Conservation (phyloP, 1,140 invertebrate genomes). For the Anastatus disparis region DNA sequence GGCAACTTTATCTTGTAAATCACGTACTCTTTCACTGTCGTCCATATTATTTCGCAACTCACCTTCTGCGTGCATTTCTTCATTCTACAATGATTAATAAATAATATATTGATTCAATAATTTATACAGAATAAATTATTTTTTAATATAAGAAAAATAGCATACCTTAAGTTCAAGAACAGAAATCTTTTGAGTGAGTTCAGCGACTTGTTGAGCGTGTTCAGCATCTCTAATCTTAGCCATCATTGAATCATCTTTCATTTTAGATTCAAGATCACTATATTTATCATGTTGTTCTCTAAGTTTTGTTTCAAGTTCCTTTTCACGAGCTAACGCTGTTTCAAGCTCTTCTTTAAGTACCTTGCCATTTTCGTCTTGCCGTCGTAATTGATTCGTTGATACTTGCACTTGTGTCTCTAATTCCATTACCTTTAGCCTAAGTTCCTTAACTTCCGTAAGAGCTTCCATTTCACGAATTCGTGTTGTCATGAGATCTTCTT, state of each 20-base stretch:
- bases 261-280: conserved; percentile 88
- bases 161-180: conserved; percentile 89
- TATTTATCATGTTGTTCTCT: conserved; percentile 90
- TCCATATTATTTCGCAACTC: conserved; percentile 84
- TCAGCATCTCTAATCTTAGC: conserved; percentile 94
- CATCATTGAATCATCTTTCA: conserved; percentile 95
- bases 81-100: conserved; percentile 74
- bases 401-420: conserved; percentile 98
- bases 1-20: conserved; percentile 89
- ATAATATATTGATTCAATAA: background rate
- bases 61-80: conserved; percentile 90
- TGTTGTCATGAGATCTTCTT: conserved; percentile 93
- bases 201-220: conserved; percentile 92
- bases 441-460: conserved; percentile 91
- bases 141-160: conserved; percentile 8
- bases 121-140: no score
- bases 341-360: conserved; percentile 83
- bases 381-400: conserved; percentile 89
- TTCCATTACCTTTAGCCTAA: conserved; percentile 97
- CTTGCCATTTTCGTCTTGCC: conserved; percentile 95
- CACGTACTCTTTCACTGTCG: conserved; percentile 85
- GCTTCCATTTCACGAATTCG: conserved; percentile 92
- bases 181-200: conserved; percentile 93
- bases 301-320: conserved; percentile 79
- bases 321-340: conserved; percentile 75